Percentiles rank a stretch among this genome's conserved stretches.
phyloP scores from a whole-genome alignment of 2,888 invertebrate genomes.

The Scaptomyza flava region DNA sequence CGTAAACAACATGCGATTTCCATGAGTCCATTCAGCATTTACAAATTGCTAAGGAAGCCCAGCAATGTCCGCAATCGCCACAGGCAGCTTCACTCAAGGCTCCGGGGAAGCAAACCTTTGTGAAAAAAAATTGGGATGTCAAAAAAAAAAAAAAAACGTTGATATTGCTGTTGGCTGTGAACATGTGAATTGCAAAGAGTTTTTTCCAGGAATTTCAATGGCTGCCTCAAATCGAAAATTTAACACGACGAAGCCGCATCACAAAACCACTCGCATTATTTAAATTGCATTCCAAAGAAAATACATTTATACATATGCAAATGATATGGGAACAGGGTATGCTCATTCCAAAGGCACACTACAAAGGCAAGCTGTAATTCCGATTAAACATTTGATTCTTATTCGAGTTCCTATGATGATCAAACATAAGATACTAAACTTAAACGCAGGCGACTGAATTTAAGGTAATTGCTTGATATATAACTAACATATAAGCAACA shows the following conservation, averaged over 20 bases:
- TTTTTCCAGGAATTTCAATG: constrained; percentile 32
- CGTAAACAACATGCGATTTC: constrained; percentile 1
- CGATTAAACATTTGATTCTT: too few species aligned
- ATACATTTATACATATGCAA: neutral
- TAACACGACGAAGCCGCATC: constrained; percentile 42
- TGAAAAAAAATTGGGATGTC: neutral
- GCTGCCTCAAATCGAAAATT: constrained; percentile 53
- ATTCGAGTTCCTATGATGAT: too few species aligned
- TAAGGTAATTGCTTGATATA: too few species aligned
- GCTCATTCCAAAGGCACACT: neutral
- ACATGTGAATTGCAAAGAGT: constrained; percentile 14
- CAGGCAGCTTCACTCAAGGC: neutral
- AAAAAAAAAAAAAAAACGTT: neutral
- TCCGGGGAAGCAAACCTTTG: constrained; percentile 10
- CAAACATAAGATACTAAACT: too few species aligned
- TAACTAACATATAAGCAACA: too few species aligned
- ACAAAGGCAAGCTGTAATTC: neutral
- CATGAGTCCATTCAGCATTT: constrained; percentile 11
- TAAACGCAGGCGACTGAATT: too few species aligned
- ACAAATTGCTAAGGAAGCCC: constrained; percentile 56
- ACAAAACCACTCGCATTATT: constrained; percentile 6
- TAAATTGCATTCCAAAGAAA: neutral
- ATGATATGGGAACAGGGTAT: neutral
- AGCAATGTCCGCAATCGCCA: constrained; percentile 35
- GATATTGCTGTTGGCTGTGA: neutral